Conservation (phyloP, 2,888 invertebrate genomes). For the Adelphocoris suturalis region DNA sequence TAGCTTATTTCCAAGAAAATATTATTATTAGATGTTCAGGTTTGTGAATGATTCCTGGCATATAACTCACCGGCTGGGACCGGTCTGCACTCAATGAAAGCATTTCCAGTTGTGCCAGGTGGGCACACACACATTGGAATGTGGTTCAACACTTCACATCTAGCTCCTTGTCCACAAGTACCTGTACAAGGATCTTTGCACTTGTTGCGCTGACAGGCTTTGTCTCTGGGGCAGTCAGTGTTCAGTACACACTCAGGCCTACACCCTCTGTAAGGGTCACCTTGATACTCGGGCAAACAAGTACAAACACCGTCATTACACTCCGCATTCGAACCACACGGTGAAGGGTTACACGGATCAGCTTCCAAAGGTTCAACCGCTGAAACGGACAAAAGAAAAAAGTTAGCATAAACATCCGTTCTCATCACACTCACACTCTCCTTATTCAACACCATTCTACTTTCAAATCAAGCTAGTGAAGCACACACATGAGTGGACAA, state of each 20-base stretch:
- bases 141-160: conserved; percentile 87
- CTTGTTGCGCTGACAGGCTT: conserved; percentile 86
- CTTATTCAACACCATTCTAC: not conserved
- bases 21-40: not conserved
- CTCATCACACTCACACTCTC: not conserved
- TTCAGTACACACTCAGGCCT: conserved; percentile 90
- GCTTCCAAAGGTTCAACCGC: conserved; percentile 78
- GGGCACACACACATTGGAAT: conserved; percentile 84
- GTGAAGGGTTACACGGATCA: conserved; percentile 84
- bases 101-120: conserved; percentile 85
- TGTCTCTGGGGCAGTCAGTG: conserved; percentile 85
- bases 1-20: not conserved
- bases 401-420: not conserved
- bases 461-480: not conserved
- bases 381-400: conserved; percentile 69
- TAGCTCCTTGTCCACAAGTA: conserved; percentile 87
- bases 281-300: conserved; percentile 76
- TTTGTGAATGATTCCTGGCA: too few relatives aligned
- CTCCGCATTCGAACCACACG: conserved; percentile 86
- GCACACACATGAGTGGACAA: not conserved
- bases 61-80: conserved; percentile 79
- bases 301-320: conserved; percentile 79
- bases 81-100: conserved; percentile 84
- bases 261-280: conserved; percentile 81
- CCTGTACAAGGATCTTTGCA: conserved; percentile 89